phyloP scores from a whole-genome alignment of 2,888 invertebrate species.

The Heliconius hortense region DNA sequence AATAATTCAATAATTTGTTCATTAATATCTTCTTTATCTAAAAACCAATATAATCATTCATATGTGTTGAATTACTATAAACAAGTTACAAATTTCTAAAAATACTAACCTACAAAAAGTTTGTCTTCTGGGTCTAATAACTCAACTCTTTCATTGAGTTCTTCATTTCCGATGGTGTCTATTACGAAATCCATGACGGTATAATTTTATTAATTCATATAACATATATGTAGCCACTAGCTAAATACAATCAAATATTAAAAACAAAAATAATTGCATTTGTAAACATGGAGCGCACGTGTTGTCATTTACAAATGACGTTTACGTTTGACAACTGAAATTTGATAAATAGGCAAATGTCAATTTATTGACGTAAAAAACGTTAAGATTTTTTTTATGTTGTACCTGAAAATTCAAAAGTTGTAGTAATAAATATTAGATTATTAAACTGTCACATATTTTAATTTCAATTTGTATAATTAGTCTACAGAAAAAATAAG shows the following conservation, averaged over 20 bases:
- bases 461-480: no score
- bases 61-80: neutral
- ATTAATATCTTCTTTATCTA: slow-evolving; percentile 64
- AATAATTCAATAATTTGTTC: slow-evolving; percentile 62
- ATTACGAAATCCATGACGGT: slow-evolving; percentile 80
- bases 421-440: no score
- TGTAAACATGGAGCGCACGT: slow-evolving; percentile 25
- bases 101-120: slow-evolving; percentile 68
- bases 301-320: slow-evolving; percentile 16
- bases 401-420: neutral
- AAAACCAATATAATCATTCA: slow-evolving; percentile 30
- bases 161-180: slow-evolving; percentile 79
- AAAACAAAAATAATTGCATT: neutral
- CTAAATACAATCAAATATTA: neutral
- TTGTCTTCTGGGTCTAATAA: slow-evolving; percentile 60
- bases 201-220: neutral
- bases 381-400: neutral
- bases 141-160: slow-evolving; percentile 64
- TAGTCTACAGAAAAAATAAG: no score
- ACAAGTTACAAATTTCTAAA: neutral
- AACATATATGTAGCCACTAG: neutral
- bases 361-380: neutral
- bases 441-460: no score
- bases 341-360: neutral
- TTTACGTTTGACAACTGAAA: slow-evolving; percentile 3